A percentile compares a stretch with the other conserved stretches of the same genome.
phyloP scores from a whole-genome alignment of 2,113 vertebrate genomes.

The Proterorhinus semilunaris region DNA sequence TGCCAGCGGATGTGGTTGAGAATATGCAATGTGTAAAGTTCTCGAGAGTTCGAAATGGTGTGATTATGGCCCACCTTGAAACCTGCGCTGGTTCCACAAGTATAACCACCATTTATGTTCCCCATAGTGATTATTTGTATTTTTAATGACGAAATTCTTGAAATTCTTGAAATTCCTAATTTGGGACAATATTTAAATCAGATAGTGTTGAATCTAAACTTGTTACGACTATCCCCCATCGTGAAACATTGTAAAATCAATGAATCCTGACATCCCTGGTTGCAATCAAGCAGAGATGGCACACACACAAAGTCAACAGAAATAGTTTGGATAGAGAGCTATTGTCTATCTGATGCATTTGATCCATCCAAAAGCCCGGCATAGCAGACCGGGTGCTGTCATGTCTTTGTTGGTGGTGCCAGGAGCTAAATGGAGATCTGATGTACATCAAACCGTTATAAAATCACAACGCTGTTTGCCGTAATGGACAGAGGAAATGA shows the following conservation, averaged over 20 bases:
- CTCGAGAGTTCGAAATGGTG: neutral
- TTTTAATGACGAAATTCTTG: too few relatives aligned
- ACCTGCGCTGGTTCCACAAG: too few relatives aligned
- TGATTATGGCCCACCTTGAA: neutral
- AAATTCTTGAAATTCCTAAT: neutral
- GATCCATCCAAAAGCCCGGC: neutral
- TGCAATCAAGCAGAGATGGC: constrained; percentile 14
- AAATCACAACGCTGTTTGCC: constrained; percentile 23
- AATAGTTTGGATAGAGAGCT: neutral
- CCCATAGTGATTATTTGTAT: too few relatives aligned
- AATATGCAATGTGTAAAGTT: constrained; percentile 24
- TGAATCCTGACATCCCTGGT: neutral
- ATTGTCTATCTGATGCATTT: constrained; percentile 14
- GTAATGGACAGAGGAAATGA: constrained; percentile 1
- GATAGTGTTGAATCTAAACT: neutral
- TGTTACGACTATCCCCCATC: neutral
- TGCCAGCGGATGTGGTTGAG: constrained; percentile 15
- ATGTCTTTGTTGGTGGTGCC: constrained; percentile 8
- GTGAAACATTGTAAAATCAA: neutral
- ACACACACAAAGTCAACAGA: neutral
- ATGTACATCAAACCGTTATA: constrained; percentile 6
- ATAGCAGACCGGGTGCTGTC: constrained; percentile 5
- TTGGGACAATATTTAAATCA: neutral
- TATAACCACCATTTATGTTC: too few relatives aligned
- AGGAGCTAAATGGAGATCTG: constrained; percentile 16